phyloP scores from a whole-genome alignment of 2,888 invertebrate genomes.

The Oxyteleia sp. region DNA sequence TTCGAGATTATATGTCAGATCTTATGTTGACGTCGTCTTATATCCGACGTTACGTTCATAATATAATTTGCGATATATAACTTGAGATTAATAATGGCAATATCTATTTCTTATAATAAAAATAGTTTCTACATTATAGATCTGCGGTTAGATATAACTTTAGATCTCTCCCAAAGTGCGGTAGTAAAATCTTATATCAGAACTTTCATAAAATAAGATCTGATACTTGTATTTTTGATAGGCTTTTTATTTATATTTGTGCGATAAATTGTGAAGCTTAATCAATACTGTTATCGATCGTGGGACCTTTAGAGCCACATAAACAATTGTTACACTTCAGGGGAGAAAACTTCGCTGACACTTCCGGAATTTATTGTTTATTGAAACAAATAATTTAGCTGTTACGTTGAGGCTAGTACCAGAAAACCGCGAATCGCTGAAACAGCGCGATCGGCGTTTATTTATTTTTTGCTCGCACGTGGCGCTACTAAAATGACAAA shows the following conservation, averaged over 20 bases:
- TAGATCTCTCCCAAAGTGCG: neutral
- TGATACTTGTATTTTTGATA: slow-evolving; percentile 8
- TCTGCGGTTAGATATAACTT: neutral
- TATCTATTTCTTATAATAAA: neutral
- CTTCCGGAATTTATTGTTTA: slow-evolving; percentile 60
- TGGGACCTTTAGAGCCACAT: slow-evolving; percentile 2
- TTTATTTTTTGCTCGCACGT: slow-evolving; percentile 45
- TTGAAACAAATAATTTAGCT: slow-evolving; percentile 52
- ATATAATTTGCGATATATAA: no score
- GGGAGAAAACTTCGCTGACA: slow-evolving; percentile 57
- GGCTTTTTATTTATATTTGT: slow-evolving; percentile 1
- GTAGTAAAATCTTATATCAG: slow-evolving; percentile 1
- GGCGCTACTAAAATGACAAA: slow-evolving; percentile 32
- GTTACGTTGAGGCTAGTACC: slow-evolving; percentile 6
- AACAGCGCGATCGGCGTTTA: slow-evolving; percentile 46
- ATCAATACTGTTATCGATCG: slow-evolving; percentile 5
- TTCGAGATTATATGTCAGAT: no score
- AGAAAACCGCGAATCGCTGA: slow-evolving; percentile 51
- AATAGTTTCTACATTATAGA: neutral
- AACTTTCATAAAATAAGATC: slow-evolving; percentile 1
- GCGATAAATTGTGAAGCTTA: slow-evolving; percentile 1
- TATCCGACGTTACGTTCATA: no score
- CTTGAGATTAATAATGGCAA: neutral
- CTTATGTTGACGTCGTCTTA: no score
- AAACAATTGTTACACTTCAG: slow-evolving; percentile 30